Conservation (phyloP, 1,140 invertebrate genomes). For the Pantala flavescens region DNA sequence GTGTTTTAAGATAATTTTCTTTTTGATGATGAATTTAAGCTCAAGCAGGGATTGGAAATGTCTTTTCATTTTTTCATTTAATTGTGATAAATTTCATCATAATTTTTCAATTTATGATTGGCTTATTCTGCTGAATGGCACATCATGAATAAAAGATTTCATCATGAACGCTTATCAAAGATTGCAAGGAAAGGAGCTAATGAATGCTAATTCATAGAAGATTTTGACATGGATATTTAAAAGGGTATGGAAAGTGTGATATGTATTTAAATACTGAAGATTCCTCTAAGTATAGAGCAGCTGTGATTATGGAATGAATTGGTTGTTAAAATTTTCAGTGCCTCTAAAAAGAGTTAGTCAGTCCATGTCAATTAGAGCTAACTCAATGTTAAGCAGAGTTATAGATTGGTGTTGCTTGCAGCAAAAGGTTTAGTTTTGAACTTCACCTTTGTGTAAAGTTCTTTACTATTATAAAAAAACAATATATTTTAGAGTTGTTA, state of each 20-base stretch:
- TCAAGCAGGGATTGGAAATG: no score
- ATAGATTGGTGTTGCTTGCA: background rate
- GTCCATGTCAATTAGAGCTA: background rate
- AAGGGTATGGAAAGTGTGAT: slow-evolving; percentile 5
- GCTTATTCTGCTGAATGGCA: background rate
- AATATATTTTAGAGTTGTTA: slow-evolving; percentile 9
- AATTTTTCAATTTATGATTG: background rate
- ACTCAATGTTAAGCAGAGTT: background rate
- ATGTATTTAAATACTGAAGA: background rate
- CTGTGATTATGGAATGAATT: background rate
- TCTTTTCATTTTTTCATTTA: background rate
- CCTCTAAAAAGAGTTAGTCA: background rate
- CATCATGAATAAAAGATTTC: background rate
- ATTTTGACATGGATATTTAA: background rate
- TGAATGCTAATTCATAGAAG: background rate
- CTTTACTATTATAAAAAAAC: background rate
- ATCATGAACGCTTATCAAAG: background rate
- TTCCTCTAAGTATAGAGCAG: background rate
- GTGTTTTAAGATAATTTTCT: no score
- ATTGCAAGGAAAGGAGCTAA: background rate
- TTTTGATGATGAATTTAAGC: no score
- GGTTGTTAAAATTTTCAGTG: background rate
- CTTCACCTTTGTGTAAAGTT: background rate
- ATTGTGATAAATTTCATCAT: background rate
- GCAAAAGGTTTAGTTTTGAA: background rate